A percentile compares a stretch with the other conserved stretches of the same genome.
Evolutionary conservation across 2,888 invertebrate species (phyloP).

Genomic region (Drosophila meridiana): DNA sequence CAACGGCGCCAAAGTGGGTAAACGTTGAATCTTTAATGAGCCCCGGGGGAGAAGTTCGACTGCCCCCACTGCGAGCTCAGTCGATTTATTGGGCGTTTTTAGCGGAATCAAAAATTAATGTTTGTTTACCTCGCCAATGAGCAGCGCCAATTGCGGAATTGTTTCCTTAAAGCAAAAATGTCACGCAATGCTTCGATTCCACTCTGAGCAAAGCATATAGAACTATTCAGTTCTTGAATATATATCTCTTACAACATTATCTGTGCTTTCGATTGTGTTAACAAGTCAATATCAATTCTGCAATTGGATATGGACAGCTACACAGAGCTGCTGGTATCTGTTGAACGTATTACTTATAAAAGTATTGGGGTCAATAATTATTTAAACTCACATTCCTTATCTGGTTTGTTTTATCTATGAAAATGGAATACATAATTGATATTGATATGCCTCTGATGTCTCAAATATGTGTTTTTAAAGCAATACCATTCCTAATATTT

Average conservation of each 20-base stretch:
- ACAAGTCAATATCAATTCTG: not conserved
- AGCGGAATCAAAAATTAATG: constrained; percentile 70
- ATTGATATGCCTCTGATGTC: not conserved
- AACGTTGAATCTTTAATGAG: constrained; percentile 64
- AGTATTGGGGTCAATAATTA: not conserved
- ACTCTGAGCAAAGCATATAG: not conserved
- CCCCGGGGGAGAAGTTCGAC: not conserved
- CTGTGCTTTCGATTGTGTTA: not conserved
- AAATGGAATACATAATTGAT: not conserved
- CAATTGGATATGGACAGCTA: not conserved
- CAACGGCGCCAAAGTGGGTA: constrained; percentile 44
- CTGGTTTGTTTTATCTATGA: not conserved
- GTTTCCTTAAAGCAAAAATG: constrained; percentile 32
- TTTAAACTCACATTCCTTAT: not conserved
- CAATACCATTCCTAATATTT: not conserved
- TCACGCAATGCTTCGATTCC: not conserved
- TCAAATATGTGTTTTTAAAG: not conserved
- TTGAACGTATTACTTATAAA: not conserved
- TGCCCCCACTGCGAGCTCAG: not conserved
- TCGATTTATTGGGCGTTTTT: constrained; percentile 57
- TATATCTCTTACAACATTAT: not conserved
- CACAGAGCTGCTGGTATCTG: not conserved
- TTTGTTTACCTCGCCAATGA: constrained; percentile 48
- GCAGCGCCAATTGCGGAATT: constrained; percentile 53
- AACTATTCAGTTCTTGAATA: not conserved